Conservation (phyloP, 2,797 vertebrate species). For the Siniperca scherzeri region DNA sequence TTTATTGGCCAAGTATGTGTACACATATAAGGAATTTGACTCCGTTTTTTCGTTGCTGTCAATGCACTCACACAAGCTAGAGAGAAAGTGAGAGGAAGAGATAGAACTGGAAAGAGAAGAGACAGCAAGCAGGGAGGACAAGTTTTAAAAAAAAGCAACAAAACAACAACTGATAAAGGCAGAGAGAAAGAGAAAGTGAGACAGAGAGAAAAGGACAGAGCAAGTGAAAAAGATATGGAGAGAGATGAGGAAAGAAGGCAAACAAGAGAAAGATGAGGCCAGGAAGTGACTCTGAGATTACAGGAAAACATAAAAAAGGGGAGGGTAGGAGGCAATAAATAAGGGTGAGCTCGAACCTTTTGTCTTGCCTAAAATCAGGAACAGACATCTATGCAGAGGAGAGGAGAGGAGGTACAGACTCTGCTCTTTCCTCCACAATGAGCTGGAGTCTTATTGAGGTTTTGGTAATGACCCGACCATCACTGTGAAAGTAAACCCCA, state of each 20-base stretch:
- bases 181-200: slow-evolving; percentile 3
- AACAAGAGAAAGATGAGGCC: background rate
- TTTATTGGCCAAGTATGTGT: too few species aligned
- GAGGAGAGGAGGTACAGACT: background rate
- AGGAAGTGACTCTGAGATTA: slow-evolving; percentile 24
- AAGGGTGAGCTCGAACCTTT: background rate
- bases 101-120: background rate
- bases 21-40: too few species aligned
- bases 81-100: background rate
- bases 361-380: slow-evolving; percentile 11
- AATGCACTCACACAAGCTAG: too few species aligned
- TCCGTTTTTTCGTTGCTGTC: too few species aligned
- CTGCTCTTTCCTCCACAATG: slow-evolving; percentile 7
- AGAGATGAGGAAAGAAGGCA: background rate
- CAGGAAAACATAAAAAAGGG: slow-evolving; percentile 8
- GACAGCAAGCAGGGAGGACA: background rate
- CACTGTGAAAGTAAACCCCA: slow-evolving; percentile 6
- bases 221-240: background rate
- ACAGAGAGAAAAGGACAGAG: background rate
- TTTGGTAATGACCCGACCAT: slow-evolving; percentile 24
- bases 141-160: slow-evolving; percentile 12
- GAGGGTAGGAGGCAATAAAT: slow-evolving; percentile 3
- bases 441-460: slow-evolving; percentile 12
- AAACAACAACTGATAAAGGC: slow-evolving; percentile 1
- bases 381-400: slow-evolving; percentile 2